Evolutionary conservation across 2,113 vertebrate genomes (phyloP), one percentile per base, ranked within the genome.

Genomic region (Mobula birostris): DNA sequence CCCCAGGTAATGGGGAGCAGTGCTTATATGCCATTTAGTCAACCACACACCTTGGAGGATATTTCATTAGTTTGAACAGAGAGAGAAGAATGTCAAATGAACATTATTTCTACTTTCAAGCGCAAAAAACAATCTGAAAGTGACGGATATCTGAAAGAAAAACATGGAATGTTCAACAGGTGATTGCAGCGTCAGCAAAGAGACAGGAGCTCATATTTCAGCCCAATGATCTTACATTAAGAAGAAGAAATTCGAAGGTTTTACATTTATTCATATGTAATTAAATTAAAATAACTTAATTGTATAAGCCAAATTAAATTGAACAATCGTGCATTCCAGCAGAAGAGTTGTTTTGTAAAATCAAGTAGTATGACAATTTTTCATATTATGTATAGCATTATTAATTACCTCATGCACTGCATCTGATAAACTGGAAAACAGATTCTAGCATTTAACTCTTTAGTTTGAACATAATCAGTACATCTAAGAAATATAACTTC

Each of bases 371-470:
- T 7, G 6, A 19, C 48, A 6, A 40, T 48, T 82, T 15, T 72
- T 82, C 17, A 48, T 11, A 82, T 82, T 82, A 82, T 17, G 15
- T 77, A 8, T 29, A 77, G n/a, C n/a, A 36, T 36, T 36, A 36
- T 79, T 8, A 79, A 36, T 36, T 83, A 15, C 19, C 56, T 58
- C 24, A 40, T 83, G 48, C 4, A 27, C 7, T 83, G 36, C 40
- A 79, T 79, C 11, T 79, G n/a, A 79, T 83, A 83, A 83, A 83
- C 80, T 83, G 80, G 40, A 83, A 83, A 40, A 83, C 17, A 83
- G 80, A 36, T 40, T 82, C 17, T 83, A 3, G 48, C 19, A 83
- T 83, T 83, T 83, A 83, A 24, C 80, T 48, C 19, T 48, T 19
- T 56, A 48, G 48, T 15, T 19, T 83, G 19, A 48, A 83, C 36